These are phyloP conservation scores for Propithecus coquereli DNA, from an alignment of 2,113 vertebrate genomes.

Conservation along the genomic window DNA sequence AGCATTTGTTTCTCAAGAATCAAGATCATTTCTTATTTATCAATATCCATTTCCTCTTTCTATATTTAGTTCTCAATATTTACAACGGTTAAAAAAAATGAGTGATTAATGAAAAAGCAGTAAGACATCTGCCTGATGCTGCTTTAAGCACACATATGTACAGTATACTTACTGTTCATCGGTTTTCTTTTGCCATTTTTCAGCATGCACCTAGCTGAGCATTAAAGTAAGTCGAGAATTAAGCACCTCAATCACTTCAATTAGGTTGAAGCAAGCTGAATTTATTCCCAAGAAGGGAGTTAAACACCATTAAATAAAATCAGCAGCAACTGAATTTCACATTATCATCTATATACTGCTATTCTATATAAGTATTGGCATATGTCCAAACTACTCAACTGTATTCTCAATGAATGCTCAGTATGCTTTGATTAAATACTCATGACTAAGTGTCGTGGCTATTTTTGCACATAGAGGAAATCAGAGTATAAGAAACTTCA, in stretches of 20 bases:
- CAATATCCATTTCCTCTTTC: constrained; percentile 29
- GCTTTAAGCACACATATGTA: background rate
- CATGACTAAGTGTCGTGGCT: background rate
- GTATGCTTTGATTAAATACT: background rate
- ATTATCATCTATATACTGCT: background rate
- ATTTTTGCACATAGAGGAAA: background rate
- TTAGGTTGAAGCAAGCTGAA: background rate
- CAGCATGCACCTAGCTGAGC: background rate
- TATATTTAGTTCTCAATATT: constrained; percentile 31
- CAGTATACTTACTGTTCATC: background rate
- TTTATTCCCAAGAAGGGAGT: constrained; percentile 24
- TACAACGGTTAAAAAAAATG: background rate
- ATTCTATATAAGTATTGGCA: background rate
- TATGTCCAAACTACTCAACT: background rate
- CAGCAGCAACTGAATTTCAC: background rate
- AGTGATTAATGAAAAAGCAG: background rate
- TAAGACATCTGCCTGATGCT: background rate
- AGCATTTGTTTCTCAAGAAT: constrained; percentile 10
- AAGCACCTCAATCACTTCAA: background rate
- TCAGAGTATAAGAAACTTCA: background rate
- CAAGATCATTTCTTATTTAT: constrained; percentile 39
- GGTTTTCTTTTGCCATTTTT: background rate
- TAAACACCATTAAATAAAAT: constrained; percentile 3
- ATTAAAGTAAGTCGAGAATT: background rate
- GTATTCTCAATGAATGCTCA: background rate